Conservation (phyloP, 2,797 vertebrate genomes). For the Oreochromis grahami region DNA sequence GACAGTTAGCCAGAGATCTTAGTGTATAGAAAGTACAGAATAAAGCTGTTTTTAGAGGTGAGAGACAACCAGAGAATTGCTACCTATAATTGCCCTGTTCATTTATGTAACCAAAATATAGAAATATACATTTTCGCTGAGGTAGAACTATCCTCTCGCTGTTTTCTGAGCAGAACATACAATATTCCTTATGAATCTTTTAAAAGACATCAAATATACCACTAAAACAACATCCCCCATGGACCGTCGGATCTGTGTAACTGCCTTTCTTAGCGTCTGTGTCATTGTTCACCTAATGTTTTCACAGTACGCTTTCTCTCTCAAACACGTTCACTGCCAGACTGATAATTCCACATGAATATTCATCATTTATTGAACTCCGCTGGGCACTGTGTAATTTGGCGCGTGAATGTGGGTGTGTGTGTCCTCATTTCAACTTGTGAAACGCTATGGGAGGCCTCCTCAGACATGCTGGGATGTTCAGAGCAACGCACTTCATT, state of each 20-base stretch:
- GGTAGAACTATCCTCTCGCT: not conserved
- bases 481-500: not conserved
- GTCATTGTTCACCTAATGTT: not conserved
- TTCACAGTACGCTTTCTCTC: not conserved
- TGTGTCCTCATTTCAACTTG: constrained; percentile 42
- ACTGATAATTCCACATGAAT: constrained; percentile 40
- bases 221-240: not conserved
- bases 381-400: constrained; percentile 9
- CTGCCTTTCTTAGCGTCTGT: not conserved
- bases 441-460: not conserved
- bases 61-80: not conserved
- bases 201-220: not conserved
- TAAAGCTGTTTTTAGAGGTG: not conserved
- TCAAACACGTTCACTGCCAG: constrained; percentile 9
- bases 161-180: not conserved
- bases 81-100: not conserved
- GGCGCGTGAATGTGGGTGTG: not conserved
- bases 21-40: constrained; percentile 7
- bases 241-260: not conserved
- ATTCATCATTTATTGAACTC: constrained; percentile 38
- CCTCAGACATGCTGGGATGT: constrained; percentile 23
- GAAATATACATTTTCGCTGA: not conserved
- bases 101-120: not conserved
- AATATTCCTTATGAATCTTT: not conserved
- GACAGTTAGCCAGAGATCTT: not conserved